A percentile compares a stretch with the other conserved stretches of the same genome.
Evolutionary conservation across 2,888 invertebrate species (phyloP).

Genomic region (Folsomia candida): DNA sequence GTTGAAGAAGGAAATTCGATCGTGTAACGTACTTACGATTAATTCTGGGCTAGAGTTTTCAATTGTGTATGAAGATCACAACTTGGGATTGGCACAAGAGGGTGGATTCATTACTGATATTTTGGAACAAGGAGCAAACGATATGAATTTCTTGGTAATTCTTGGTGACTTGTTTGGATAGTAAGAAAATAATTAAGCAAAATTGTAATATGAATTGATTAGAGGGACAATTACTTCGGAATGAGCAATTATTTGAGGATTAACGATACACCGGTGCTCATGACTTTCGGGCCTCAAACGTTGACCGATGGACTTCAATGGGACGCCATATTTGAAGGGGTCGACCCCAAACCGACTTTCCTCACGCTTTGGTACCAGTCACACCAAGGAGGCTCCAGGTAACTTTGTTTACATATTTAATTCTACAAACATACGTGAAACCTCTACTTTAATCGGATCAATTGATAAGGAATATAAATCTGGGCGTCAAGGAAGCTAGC

Average conservation of each 20-base stretch:
- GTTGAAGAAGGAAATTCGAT: too few species aligned
- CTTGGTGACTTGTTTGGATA: too few species aligned
- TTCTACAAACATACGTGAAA: too few species aligned
- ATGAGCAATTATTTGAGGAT: slow-evolving; percentile 37
- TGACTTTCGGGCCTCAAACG: slow-evolving; percentile 46
- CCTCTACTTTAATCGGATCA: too few species aligned
- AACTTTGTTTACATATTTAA: background rate
- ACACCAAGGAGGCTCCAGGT: slow-evolving; percentile 6
- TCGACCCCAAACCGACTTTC: slow-evolving; percentile 39
- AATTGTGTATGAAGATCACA: slow-evolving; percentile 47
- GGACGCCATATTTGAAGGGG: slow-evolving; percentile 34
- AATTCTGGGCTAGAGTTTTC: slow-evolving; percentile 42
- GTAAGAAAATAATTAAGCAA: too few species aligned
- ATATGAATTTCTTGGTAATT: slow-evolving; percentile 28
- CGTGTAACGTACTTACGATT: too few species aligned
- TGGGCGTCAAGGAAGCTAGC: too few species aligned
- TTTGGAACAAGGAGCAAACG: slow-evolving; percentile 27
- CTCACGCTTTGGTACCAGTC: slow-evolving; percentile 41
- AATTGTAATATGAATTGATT: too few species aligned
- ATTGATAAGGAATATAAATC: too few species aligned
- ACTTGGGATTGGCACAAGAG: slow-evolving; percentile 39
- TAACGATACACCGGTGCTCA: slow-evolving; percentile 40
- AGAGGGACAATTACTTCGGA: slow-evolving; percentile 40
- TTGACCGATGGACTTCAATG: slow-evolving; percentile 34
- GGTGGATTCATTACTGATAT: slow-evolving; percentile 35